phyloP scores from a whole-genome alignment of 2,113 vertebrate species.

The Kryptolebias marmoratus region DNA sequence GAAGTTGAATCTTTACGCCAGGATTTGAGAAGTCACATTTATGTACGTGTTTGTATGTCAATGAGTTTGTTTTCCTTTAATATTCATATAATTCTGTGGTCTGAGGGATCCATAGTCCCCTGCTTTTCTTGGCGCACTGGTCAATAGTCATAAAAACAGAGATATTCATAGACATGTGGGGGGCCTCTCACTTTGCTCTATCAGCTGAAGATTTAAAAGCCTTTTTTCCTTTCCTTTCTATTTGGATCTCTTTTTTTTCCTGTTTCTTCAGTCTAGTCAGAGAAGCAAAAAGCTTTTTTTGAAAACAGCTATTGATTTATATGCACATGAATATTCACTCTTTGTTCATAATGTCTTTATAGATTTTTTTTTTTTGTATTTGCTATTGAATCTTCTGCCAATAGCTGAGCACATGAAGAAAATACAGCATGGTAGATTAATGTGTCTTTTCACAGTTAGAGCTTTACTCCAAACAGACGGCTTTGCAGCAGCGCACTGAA shows the following conservation, averaged over 20 bases:
- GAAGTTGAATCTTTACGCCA: neutral
- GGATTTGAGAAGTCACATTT: constrained; percentile 2
- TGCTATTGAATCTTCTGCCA: neutral
- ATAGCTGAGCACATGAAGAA: constrained; percentile 5
- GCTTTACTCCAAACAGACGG: constrained; percentile 24
- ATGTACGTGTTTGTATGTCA: constrained; percentile 20
- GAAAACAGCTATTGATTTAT: constrained; percentile 29
- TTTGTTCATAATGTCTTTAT: constrained; percentile 14
- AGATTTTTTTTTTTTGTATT: neutral
- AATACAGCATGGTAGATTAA: constrained; percentile 17
- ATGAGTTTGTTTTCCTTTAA: constrained; percentile 42
- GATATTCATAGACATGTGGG: constrained; percentile 76
- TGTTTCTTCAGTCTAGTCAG: constrained; percentile 60
- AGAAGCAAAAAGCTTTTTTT: constrained; percentile 53
- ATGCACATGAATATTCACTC: constrained; percentile 27
- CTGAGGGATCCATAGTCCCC: constrained; percentile 67
- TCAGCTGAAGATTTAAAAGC: constrained; percentile 78
- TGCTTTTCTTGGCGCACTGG: constrained; percentile 67
- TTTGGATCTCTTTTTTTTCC: constrained; percentile 54
- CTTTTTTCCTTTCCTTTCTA: constrained; percentile 3
- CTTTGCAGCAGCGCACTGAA: constrained; percentile 57
- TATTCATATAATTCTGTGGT: constrained; percentile 47
- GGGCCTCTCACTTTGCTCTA: constrained; percentile 55
- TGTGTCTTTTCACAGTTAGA: constrained; percentile 18
- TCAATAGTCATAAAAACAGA: constrained; percentile 81